A percentile compares a stretch with the other conserved stretches of the same genome.
phyloP scores from a whole-genome alignment of 2,888 invertebrate genomes.

The Acronicta psi region DNA sequence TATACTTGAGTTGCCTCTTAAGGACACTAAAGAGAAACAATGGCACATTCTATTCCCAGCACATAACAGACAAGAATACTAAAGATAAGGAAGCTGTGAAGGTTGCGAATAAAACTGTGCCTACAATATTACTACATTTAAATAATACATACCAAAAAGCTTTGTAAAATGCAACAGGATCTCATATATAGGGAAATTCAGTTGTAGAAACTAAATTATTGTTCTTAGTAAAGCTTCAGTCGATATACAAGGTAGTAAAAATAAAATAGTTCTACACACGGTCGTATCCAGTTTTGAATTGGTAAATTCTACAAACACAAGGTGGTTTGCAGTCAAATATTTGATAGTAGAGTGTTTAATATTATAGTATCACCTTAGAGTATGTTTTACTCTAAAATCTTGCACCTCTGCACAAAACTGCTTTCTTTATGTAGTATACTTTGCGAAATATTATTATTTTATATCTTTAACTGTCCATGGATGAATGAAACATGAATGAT shows the following conservation, averaged over 20 bases:
- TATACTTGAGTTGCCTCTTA: background rate
- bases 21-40: background rate
- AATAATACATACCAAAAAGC: constrained; percentile 47
- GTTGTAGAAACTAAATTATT: constrained; percentile 68
- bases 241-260: constrained; percentile 47
- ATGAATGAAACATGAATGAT: too few relatives aligned
- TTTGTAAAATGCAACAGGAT: constrained; percentile 53
- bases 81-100: constrained; percentile 23
- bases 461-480: too few relatives aligned
- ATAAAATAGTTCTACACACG: constrained; percentile 49
- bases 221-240: constrained; percentile 46
- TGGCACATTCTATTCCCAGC: background rate
- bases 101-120: constrained; percentile 30
- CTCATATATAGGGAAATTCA: constrained; percentile 75
- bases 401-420: too few relatives aligned
- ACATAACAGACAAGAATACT: constrained; percentile 9
- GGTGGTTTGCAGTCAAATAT: constrained; percentile 20
- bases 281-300: constrained; percentile 43
- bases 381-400: too few relatives aligned
- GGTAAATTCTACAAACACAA: constrained; percentile 37
- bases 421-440: too few relatives aligned
- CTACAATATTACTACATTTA: constrained; percentile 46
- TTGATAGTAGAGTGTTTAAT: constrained; percentile 9
- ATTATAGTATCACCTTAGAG: constrained; percentile 20
- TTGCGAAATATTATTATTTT: too few relatives aligned